phyloP scores from a whole-genome alignment of 2,888 invertebrate species.

The Glyphotaelius pellucidus region DNA sequence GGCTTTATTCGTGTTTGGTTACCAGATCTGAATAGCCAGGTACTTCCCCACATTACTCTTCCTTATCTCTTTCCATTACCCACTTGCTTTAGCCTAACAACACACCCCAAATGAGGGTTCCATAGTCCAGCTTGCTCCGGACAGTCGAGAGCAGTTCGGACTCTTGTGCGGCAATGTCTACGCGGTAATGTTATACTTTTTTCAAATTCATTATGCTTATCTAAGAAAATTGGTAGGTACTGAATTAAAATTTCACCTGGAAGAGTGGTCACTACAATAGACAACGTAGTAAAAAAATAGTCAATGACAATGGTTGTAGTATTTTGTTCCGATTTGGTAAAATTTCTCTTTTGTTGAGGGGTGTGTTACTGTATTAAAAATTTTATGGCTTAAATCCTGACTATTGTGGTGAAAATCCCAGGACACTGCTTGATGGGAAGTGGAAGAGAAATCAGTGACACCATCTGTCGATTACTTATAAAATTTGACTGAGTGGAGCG shows the following conservation, averaged over 20 bases:
- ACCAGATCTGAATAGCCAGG: too few relatives aligned
- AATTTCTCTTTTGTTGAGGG: neutral
- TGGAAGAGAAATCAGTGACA: conserved; percentile 34
- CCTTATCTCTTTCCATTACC: too few relatives aligned
- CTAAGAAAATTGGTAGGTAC: neutral
- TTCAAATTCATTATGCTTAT: neutral
- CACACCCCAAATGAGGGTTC: too few relatives aligned
- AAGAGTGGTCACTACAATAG: neutral
- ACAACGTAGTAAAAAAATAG: neutral
- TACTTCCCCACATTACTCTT: too few relatives aligned
- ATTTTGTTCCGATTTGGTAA: neutral
- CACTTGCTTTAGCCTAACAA: too few relatives aligned
- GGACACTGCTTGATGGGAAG: conserved; percentile 17
- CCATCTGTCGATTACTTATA: conserved; percentile 27
- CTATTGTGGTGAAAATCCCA: neutral
- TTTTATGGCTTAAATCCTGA: neutral
- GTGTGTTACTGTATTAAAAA: neutral
- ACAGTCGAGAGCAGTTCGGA: too few relatives aligned
- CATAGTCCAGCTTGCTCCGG: too few relatives aligned
- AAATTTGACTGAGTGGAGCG: too few relatives aligned
- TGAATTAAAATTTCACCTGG: neutral
- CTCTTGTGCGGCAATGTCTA: too few relatives aligned
- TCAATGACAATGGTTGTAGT: neutral
- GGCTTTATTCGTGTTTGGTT: too few relatives aligned
- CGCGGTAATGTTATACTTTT: too few relatives aligned